A percentile compares a stretch with the other conserved stretches of the same genome.
Conservation (phyloP, 2,888 invertebrate species). For the Elmis aenea region DNA sequence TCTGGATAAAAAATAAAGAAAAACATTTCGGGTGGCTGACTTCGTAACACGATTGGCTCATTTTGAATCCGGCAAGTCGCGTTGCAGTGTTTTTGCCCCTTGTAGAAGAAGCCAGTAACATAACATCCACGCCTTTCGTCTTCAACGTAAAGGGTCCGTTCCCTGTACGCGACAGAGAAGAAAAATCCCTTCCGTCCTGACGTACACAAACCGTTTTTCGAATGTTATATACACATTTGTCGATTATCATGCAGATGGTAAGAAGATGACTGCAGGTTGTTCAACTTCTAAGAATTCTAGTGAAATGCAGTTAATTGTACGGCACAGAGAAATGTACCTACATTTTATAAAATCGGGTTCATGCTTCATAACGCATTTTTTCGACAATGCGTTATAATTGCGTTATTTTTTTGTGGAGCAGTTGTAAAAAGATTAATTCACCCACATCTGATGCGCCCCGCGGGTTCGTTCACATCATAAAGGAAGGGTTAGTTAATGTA, state of each 20-base stretch:
- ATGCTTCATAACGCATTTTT: no score
- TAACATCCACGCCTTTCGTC: background rate
- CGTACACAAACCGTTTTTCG: no score
- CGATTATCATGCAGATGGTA: background rate
- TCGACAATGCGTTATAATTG: no score
- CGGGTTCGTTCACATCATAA: conserved; percentile 10
- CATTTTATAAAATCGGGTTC: background rate
- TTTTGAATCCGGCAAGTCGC: conserved; percentile 10
- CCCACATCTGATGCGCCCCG: conserved; percentile 13
- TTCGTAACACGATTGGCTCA: conserved; percentile 17
- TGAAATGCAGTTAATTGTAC: background rate
- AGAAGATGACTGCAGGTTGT: background rate
- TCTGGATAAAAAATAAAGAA: conserved; percentile 15
- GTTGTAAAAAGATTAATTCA: conserved; percentile 9
- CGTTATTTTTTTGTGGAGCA: no score
- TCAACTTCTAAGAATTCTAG: background rate
- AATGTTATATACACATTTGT: background rate
- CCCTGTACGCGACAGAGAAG: background rate
- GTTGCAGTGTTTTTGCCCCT: background rate
- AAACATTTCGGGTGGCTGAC: conserved; percentile 15
- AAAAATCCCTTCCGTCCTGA: background rate
- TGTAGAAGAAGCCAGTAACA: no score
- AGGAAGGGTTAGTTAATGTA: conserved; percentile 27
- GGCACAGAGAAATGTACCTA: background rate
- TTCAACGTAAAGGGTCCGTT: background rate